Conservation (phyloP, 2,888 invertebrate species). For the Fragum fragum region DNA sequence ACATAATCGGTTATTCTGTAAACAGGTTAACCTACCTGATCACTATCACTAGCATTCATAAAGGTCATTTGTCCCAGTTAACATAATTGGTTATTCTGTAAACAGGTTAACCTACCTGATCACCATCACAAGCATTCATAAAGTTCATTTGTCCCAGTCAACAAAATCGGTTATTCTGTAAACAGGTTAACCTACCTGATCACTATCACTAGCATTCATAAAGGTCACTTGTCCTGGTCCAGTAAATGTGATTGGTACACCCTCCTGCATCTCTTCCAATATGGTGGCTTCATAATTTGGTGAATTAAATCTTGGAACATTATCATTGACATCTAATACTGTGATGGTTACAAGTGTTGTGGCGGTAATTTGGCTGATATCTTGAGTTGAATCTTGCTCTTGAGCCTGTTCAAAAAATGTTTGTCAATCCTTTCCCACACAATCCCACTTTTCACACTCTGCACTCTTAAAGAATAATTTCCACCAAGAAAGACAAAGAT, state of each 20-base stretch:
- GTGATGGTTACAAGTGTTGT: constrained; percentile 86
- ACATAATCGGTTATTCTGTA: too few species aligned
- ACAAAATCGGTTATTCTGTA: too few species aligned
- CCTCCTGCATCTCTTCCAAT: constrained; percentile 80
- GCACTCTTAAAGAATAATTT: too few species aligned
- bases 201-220: constrained; percentile 71
- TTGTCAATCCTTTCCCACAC: too few species aligned
- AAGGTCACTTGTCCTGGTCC: constrained; percentile 64
- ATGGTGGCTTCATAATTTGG: constrained; percentile 74
- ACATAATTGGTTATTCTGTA: constrained; percentile 68
- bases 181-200: constrained; percentile 61
- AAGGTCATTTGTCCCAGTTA: constrained; percentile 67
- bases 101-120: too few species aligned
- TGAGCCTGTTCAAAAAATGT: constrained; percentile 76
- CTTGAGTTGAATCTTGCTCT: constrained; percentile 79
- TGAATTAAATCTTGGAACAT: constrained; percentile 89
- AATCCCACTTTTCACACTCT: too few species aligned
- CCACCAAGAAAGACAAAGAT: too few species aligned
- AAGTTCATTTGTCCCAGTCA: too few species aligned
- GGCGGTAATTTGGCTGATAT: constrained; percentile 79
- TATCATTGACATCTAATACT: constrained; percentile 87
- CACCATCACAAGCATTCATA: neutral
- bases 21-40: constrained; percentile 61
- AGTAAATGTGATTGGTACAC: constrained; percentile 77
- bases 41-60: constrained; percentile 71